Conservation (phyloP, 2,888 invertebrate species). For the Atethmia centrago region DNA sequence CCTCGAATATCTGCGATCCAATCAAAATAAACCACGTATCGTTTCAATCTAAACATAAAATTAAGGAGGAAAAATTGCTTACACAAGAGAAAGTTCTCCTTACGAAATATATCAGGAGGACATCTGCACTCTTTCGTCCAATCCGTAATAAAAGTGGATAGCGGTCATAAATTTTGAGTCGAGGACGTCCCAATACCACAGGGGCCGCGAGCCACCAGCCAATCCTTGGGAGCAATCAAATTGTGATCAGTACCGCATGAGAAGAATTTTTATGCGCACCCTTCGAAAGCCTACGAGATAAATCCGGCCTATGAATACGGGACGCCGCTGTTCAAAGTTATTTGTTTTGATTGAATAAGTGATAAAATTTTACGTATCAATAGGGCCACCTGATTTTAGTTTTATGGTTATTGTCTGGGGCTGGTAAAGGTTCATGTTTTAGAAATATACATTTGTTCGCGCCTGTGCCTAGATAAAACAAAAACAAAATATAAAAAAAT, state of each 20-base stretch:
- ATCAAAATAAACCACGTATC: slow-evolving; percentile 65
- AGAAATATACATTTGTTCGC: background rate
- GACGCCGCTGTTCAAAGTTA: slow-evolving; percentile 71
- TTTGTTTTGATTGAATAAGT: slow-evolving; percentile 77
- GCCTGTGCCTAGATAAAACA: no score
- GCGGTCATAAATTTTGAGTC: slow-evolving; percentile 81
- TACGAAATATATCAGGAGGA: slow-evolving; percentile 77
- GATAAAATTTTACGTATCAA: slow-evolving; percentile 71
- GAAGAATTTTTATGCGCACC: slow-evolving; percentile 84
- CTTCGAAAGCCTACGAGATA: slow-evolving; percentile 79
- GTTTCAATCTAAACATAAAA: slow-evolving; percentile 67
- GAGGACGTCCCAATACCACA: slow-evolving; percentile 78
- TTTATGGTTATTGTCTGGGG: slow-evolving; percentile 36
- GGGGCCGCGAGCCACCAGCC: slow-evolving; percentile 68
- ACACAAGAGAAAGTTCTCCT: slow-evolving; percentile 63
- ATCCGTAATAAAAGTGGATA: slow-evolving; percentile 87
- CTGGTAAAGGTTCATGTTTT: background rate
- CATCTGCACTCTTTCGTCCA: slow-evolving; percentile 85
- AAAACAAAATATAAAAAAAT: no score
- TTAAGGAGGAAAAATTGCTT: slow-evolving; percentile 67
- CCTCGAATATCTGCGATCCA: slow-evolving; percentile 49
- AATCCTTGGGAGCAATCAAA: slow-evolving; percentile 83
- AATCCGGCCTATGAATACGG: slow-evolving; percentile 71
- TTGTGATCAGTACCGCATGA: slow-evolving; percentile 85
- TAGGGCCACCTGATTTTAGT: slow-evolving; percentile 62